Evolutionary conservation across 2,888 invertebrate genomes (phyloP).

Genomic region (Nymphalis c-album): DNA sequence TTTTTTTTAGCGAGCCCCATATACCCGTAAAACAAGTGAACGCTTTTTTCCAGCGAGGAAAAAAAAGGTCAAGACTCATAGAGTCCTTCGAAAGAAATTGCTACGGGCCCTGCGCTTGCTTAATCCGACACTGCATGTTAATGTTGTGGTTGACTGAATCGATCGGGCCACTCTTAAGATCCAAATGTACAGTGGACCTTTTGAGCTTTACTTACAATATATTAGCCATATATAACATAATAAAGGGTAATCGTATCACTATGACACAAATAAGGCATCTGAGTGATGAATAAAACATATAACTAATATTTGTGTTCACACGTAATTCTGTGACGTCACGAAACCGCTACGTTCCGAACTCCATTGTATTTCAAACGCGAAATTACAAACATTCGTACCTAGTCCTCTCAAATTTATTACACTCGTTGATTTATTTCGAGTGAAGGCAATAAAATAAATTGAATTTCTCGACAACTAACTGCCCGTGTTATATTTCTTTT

Average conservation of each 20-base stretch:
- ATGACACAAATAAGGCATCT: constrained; percentile 7
- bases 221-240: not conserved
- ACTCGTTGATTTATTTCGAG: constrained; percentile 18
- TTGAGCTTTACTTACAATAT: not conserved
- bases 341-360: constrained; percentile 21
- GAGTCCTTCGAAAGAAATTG: too few relatives aligned
- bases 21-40: too few relatives aligned
- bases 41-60: too few relatives aligned
- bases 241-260: constrained; percentile 8
- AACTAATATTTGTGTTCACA: constrained; percentile 31
- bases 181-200: not conserved
- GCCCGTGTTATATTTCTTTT: not conserved
- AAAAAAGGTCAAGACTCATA: too few relatives aligned
- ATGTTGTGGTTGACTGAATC: too few relatives aligned
- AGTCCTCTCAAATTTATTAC: constrained; percentile 21
- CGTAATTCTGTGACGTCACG: constrained; percentile 32
- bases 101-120: too few relatives aligned
- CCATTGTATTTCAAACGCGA: constrained; percentile 16
- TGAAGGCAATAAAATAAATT: constrained; percentile 21
- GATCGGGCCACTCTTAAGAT: too few relatives aligned
- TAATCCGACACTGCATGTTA: too few relatives aligned
- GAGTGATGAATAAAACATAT: constrained; percentile 28
- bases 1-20: too few relatives aligned
- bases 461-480: constrained; percentile 9
- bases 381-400: constrained; percentile 20